phyloP scores from a whole-genome alignment of 2,888 invertebrate genomes.

The Hetaerina titia region DNA sequence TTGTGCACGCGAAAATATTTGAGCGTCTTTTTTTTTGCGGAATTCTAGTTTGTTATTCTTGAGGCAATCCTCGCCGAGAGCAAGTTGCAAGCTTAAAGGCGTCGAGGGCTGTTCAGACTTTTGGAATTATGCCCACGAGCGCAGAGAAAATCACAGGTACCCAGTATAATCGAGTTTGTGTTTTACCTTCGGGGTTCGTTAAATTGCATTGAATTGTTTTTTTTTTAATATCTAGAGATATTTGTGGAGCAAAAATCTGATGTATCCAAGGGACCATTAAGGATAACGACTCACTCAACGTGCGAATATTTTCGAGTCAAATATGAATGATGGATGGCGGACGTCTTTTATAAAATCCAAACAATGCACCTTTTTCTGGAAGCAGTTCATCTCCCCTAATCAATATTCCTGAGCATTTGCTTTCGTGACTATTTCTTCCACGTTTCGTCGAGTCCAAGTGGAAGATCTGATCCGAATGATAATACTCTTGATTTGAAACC shows the following conservation, averaged over 20 bases:
- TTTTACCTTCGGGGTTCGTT: background rate
- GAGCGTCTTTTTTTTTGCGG: background rate
- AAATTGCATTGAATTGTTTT: background rate
- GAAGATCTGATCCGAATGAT: background rate
- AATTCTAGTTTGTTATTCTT: background rate
- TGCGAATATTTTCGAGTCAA: background rate
- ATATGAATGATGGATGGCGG: background rate
- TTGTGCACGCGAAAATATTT: background rate
- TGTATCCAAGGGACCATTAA: background rate
- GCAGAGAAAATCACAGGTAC: background rate
- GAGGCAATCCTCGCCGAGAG: background rate
- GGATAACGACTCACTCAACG: background rate
- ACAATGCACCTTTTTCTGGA: background rate
- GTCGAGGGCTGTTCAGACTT: background rate
- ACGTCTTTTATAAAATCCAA: background rate
- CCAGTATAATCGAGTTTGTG: background rate
- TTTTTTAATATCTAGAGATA: background rate
- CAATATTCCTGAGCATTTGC: background rate
- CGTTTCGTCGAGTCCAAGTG: background rate
- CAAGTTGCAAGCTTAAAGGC: background rate
- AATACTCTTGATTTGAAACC: background rate
- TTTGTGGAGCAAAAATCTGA: background rate
- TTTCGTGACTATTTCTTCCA: background rate
- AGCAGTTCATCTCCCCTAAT: background rate
- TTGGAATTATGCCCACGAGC: background rate